Evolutionary conservation across 2,888 invertebrate genomes (phyloP).

Genomic region (Drosophila melanosoma): DNA sequence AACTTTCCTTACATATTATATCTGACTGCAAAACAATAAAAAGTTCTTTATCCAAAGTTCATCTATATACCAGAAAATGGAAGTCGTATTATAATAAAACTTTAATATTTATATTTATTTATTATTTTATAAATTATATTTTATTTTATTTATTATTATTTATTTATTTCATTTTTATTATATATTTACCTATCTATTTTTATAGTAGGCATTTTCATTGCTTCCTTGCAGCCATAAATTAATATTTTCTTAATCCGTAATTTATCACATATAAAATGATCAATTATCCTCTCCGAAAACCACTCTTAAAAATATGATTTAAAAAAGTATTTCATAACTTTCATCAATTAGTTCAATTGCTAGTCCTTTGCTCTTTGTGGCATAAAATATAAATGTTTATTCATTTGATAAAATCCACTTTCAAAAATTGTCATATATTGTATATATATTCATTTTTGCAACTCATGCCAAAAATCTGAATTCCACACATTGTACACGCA

Average conservation of each 20-base stretch:
- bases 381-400: background rate
- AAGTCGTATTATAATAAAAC: background rate
- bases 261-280: background rate
- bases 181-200: background rate
- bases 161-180: too few relatives aligned
- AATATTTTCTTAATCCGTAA: background rate
- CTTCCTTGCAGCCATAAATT: background rate
- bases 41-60: too few relatives aligned
- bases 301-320: background rate
- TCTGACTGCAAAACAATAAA: too few relatives aligned
- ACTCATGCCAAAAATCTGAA: slow-evolving; percentile 22
- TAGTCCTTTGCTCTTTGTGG: background rate
- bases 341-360: slow-evolving; percentile 30
- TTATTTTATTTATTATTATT: too few relatives aligned
- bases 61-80: background rate
- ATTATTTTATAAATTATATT: too few relatives aligned
- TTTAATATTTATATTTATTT: background rate
- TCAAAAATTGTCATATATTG: slow-evolving; percentile 10
- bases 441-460: slow-evolving; percentile 11
- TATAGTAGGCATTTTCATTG: background rate
- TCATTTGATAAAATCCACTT: background rate
- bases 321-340: slow-evolving; percentile 1
- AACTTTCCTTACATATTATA: too few relatives aligned
- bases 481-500: slow-evolving; percentile 1
- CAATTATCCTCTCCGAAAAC: background rate